Evolutionary conservation across 2,888 invertebrate species (phyloP).

Genomic region (Tyria jacobaeae): DNA sequence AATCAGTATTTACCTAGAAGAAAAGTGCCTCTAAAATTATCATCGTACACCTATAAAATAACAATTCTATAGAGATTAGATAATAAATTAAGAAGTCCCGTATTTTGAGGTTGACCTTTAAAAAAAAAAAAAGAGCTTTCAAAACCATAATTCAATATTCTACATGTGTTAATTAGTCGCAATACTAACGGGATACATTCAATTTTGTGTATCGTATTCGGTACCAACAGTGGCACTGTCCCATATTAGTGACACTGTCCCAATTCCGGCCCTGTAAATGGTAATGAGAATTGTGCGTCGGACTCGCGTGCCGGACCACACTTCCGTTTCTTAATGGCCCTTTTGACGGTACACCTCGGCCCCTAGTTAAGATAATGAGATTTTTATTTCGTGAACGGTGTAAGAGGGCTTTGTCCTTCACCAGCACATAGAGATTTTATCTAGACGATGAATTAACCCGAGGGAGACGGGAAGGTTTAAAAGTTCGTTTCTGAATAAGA

Average conservation of each 20-base stretch:
- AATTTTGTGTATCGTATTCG: constrained; percentile 8
- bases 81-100: background rate
- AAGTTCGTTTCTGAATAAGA: constrained; percentile 1
- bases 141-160: background rate
- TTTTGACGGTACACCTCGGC: constrained; percentile 43
- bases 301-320: constrained; percentile 45
- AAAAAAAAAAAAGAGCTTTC: too few relatives aligned
- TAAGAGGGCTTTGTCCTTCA: constrained; percentile 27
- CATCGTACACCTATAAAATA: too few relatives aligned
- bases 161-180: constrained; percentile 1
- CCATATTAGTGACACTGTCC: constrained; percentile 29
- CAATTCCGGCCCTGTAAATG: constrained; percentile 36
- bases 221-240: constrained; percentile 16
- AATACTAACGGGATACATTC: constrained; percentile 11
- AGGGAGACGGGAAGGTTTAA: background rate
- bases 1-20: background rate
- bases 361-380: constrained; percentile 38
- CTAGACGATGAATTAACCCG: background rate
- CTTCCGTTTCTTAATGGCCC: constrained; percentile 55
- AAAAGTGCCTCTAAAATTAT: background rate
- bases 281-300: constrained; percentile 35
- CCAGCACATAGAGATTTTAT: constrained; percentile 11
- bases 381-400: constrained; percentile 38
- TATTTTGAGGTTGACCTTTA: too few relatives aligned
- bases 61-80: too few relatives aligned